Evolutionary conservation across 2,797 vertebrate species (phyloP), one percentile per base, ranked within the genome.

Genomic region (Pipistrellus pygmaeus): DNA sequence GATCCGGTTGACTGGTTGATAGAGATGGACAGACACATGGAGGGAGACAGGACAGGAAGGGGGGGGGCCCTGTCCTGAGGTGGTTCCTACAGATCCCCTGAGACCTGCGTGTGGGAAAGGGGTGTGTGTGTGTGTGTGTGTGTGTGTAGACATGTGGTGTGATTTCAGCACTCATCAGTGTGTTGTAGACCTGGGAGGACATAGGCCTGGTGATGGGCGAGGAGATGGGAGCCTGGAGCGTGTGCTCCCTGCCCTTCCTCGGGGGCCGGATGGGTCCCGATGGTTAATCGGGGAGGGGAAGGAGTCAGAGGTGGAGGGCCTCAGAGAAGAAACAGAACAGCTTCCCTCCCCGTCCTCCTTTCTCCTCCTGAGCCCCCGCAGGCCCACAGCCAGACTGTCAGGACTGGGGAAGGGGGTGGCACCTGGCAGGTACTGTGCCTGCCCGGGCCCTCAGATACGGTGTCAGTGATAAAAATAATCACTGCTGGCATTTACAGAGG

Each of bases 401-500:
- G 90, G 85, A 82, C 7, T 11, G 44, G 41, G 91, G 93, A 84
- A 78, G 62, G n/a, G 8, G 38, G 72, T 64, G 88, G 84, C 53
- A 91, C 90, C 76, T 92, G 87, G 51, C 90, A 76, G 95, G 75
- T 80, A 25, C 57, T 60, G 13, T 30, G 76, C 53, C 91, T 93
- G 66, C 81, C 84, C 32, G 7, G 64, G 46, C 80, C 86, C 85
- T 93, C 76, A 41, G 84, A 62, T 78, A 87, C n/a, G 76, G 81
- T 94, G 81, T 85, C 82, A 60, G 27, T 89, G 91, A 85, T 73
- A 82, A 94, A 97, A 96, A 93, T 82, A 86, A 90, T 83, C 86
- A 55, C 13, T 18, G 51, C 44, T 81, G 88, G 60, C 84, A 11
- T 94, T 95, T 48, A 41, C 5, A 1, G 68, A 78, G 51, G 68